phyloP scores from a whole-genome alignment of 2,113 vertebrate genomes.

The Noctilio leporinus region DNA sequence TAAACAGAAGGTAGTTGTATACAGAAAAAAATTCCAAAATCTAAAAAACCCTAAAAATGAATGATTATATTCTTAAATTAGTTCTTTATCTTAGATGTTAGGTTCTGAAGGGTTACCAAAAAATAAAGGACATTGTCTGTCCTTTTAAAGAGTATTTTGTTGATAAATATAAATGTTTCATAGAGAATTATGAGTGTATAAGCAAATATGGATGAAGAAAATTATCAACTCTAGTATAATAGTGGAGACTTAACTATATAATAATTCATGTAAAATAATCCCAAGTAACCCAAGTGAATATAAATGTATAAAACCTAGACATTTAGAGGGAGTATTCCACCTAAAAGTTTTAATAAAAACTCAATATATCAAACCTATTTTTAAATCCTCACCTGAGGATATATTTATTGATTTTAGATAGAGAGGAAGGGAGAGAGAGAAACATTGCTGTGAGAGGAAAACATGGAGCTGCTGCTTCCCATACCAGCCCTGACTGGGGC shows the following conservation, averaged over 20 bases:
- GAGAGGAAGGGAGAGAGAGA: no score
- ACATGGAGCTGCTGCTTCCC: no score
- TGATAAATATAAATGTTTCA: not conserved
- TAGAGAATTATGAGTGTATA: not conserved
- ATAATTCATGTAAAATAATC: not conserved
- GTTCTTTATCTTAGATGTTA: not conserved
- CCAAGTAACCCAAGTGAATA: conserved; percentile 1
- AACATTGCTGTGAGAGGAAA: no score
- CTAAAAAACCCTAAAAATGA: not conserved
- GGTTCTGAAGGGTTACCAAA: not conserved
- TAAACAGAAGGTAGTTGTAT: not conserved
- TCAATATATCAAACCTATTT: no score
- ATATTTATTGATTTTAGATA: no score
- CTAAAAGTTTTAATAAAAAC: conserved; percentile 30
- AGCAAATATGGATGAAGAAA: not conserved
- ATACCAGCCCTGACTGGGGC: no score
- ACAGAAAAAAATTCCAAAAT: not conserved
- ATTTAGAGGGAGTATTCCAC: not conserved
- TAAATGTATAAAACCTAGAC: not conserved
- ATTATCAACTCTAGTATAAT: not conserved
- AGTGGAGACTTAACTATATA: not conserved
- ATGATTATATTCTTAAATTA: not conserved
- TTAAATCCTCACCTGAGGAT: no score
- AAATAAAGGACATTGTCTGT: not conserved
- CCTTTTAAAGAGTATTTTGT: not conserved